Evolutionary conservation across 2,888 invertebrate species (phyloP), one percentile per base, ranked within the genome.

Genomic region (Caenorhabditis virilis): DNA sequence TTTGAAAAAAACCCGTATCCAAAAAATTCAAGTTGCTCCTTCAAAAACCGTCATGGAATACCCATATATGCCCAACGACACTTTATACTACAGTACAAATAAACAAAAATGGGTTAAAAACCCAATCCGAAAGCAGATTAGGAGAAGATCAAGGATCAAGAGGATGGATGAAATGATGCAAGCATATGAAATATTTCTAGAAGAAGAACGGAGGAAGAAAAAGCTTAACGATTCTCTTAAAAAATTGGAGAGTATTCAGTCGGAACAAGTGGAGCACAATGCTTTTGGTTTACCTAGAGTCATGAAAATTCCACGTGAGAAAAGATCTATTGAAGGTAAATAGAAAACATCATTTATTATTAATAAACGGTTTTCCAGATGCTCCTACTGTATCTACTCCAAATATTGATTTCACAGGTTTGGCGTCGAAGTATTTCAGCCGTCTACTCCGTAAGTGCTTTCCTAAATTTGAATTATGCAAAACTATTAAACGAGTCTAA

Each of bases 121-220:
- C 43, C 72, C 72, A 7, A 72, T 72, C 16, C 47, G 56, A 22
- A 33, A 43, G n/a, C 71, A 71, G 25, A 33, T 16, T 23, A n/a
- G n/a, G n/a, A n/a, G 7, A 0, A 27, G 20, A 11, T 39, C 23
- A 18, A 53, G 62, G 33, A 15, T 49, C 1, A 52, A 51, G 23
- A 38, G 60, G 15, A 48, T 56, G 18, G 49, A 67, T 35, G 42
- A 50, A 15, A 64, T 69, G 5, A 61, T 63, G 55, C 63, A 62
- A 1, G 72, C 72, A 0, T 72, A 62, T 36, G 66, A 72, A 15
- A n/a, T 69, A 18, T 72, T 61, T 33, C 39, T 72, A 27, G 51
- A 53, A 38, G 72, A 72, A 27, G 58, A 72, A 46, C 23, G 72
- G 20, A 53, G 45, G 2, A 35, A 58, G 51, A 61, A 63, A 23